These are phyloP conservation scores for Phalacrocorax brasilianus DNA, from an alignment of 2,113 vertebrate species.

Conservation along the genomic window DNA sequence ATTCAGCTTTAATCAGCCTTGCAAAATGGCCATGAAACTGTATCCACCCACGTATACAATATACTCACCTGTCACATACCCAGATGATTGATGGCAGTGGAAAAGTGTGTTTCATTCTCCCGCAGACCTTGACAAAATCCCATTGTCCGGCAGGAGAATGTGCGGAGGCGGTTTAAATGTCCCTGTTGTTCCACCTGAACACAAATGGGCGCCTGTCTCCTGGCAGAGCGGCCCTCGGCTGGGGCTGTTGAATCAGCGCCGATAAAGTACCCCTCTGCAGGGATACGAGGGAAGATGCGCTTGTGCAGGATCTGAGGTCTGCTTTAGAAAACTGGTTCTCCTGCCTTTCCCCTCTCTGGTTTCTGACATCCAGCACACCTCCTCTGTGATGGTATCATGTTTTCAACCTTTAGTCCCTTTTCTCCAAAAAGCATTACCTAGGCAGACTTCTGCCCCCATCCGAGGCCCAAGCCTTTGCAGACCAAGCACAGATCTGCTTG, in stretches of 20 bases:
- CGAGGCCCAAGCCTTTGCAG: not conserved
- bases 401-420: not conserved
- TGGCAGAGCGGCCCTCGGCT: not conserved
- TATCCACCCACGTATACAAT: not conserved
- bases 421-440: not conserved
- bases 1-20: conserved; percentile 31
- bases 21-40: conserved; percentile 1
- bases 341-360: not conserved
- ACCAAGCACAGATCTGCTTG: not conserved
- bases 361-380: not conserved
- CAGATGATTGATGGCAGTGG: not conserved
- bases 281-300: accelerated
- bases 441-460: not conserved
- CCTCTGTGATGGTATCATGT: accelerated
- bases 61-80: not conserved
- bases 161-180: not conserved
- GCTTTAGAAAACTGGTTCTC: not conserved
- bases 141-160: not conserved
- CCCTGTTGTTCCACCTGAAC: not conserved
- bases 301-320: not conserved
- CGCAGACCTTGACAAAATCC: not conserved
- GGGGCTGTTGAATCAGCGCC: not conserved
- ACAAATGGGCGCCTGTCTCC: not conserved
- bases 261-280: not conserved
- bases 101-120: not conserved